phyloP scores from a whole-genome alignment of 1,140 invertebrate species.

The Hylyphantes graminicola region DNA sequence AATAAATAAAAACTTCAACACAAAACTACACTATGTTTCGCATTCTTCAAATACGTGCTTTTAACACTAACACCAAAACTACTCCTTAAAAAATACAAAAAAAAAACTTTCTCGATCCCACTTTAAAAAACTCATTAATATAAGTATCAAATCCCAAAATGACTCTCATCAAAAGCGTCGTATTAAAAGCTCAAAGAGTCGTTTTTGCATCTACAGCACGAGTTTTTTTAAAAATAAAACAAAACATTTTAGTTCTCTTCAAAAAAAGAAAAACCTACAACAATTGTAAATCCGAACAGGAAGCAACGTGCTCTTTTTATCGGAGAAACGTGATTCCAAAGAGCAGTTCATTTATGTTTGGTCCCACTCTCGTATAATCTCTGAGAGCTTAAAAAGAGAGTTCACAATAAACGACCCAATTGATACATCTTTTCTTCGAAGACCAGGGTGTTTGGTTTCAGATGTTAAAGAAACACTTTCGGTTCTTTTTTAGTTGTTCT shows the following conservation, averaged over 20 bases:
- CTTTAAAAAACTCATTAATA: no score
- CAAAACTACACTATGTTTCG: no score
- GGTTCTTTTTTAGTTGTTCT: no score
- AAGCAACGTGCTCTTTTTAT: slow-evolving; percentile 28
- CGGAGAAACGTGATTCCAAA: slow-evolving; percentile 37
- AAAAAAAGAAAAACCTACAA: neutral
- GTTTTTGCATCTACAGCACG: neutral
- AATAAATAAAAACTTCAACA: no score
- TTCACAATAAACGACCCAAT: slow-evolving; percentile 37
- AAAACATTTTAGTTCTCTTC: neutral
- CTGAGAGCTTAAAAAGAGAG: slow-evolving; percentile 9
- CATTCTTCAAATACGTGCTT: no score
- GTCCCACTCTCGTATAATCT: slow-evolving; percentile 44
- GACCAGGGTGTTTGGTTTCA: neutral
- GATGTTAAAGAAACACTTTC: no score
- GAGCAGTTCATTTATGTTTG: slow-evolving; percentile 29
- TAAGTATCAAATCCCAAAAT: neutral
- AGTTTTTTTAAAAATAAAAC: neutral
- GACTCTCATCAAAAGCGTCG: slow-evolving; percentile 15
- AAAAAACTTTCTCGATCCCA: neutral
- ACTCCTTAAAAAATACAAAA: no score
- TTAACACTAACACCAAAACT: no score
- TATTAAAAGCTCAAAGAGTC: neutral
- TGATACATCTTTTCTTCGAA: slow-evolving; percentile 20
- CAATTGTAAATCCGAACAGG: slow-evolving; percentile 29